These are phyloP conservation scores for Streptopelia turtur DNA, from an alignment of 2,797 vertebrate genomes.

Conservation along the genomic window DNA sequence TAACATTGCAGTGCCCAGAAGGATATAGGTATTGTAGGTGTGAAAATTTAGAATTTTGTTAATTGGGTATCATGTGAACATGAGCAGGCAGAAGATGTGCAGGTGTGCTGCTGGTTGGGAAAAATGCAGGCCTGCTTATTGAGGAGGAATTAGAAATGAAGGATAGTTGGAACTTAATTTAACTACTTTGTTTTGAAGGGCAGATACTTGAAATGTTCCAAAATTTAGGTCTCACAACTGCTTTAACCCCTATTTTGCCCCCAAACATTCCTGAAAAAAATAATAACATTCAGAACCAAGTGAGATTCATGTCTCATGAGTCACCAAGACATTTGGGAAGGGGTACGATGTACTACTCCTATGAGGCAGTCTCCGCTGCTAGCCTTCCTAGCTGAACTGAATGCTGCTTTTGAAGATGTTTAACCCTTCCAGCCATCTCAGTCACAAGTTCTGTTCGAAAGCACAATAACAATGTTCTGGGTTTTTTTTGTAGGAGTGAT, in stretches of 20 bases:
- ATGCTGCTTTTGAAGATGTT: not conserved
- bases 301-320: not conserved
- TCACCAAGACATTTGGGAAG: not conserved
- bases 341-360: not conserved
- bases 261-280: not conserved
- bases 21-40: not conserved
- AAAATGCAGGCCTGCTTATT: not conserved
- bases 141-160: not conserved
- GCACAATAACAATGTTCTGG: not conserved
- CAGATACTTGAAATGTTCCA: not conserved
- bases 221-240: not conserved
- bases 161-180: not conserved
- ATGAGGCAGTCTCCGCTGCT: not conserved
- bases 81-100: not conserved
- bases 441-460: not conserved
- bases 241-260: not conserved
- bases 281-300: not conserved
- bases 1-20: not conserved
- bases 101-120: not conserved
- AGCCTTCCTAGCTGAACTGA: not conserved
- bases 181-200: not conserved
- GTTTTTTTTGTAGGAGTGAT: not conserved
- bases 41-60: not conserved
- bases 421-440: not conserved
- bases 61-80: not conserved